Conservation (phyloP, 2,113 vertebrate genomes). For the Mionectes macconnelli region DNA sequence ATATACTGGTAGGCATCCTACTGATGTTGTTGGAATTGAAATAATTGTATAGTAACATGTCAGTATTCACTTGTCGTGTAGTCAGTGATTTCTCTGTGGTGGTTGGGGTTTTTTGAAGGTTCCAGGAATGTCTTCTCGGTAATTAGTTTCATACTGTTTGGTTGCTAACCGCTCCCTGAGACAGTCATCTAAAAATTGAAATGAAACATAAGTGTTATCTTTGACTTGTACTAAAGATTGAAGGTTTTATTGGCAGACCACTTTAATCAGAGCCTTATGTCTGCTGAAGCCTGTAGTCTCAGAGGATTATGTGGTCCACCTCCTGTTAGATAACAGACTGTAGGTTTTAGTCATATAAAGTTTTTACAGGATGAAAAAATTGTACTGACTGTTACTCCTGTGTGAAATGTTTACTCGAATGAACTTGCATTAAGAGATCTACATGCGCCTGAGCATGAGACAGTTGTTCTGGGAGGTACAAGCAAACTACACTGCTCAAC, state of each 20-base stretch:
- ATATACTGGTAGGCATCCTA: not conserved
- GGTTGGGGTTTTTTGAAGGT: not conserved
- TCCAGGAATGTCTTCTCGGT: not conserved
- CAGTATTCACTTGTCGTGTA: not conserved
- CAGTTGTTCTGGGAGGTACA: not conserved
- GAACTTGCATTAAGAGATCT: not conserved
- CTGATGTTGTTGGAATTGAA: not conserved
- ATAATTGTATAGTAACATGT: not conserved
- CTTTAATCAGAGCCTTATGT: not conserved
- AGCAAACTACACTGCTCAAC: not conserved
- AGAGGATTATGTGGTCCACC: not conserved
- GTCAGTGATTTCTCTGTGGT: not conserved
- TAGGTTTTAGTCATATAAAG: not conserved
- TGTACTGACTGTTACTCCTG: not conserved
- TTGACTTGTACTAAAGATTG: not conserved
- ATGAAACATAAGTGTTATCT: not conserved
- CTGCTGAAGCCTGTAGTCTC: not conserved
- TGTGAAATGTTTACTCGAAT: not conserved
- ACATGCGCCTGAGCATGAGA: not conserved
- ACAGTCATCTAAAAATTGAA: not conserved
- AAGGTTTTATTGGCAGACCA: not conserved
- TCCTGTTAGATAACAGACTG: not conserved
- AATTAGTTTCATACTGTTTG: not conserved
- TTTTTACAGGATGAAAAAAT: not conserved
- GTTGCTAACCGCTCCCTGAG: not conserved